phyloP scores from a whole-genome alignment of 2,888 invertebrate genomes.

The Lymantria monacha region DNA sequence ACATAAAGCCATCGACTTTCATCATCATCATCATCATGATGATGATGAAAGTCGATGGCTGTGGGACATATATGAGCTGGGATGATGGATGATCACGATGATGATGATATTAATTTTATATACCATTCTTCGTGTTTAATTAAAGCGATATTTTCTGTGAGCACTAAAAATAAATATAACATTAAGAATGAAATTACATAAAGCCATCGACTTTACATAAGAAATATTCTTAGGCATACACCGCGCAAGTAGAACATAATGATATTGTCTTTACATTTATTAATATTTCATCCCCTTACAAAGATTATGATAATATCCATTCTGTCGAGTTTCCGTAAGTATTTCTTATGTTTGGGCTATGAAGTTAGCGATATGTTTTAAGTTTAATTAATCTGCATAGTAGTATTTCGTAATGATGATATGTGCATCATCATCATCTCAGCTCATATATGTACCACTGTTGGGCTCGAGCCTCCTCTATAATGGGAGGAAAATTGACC shows the following conservation, averaged over 20 bases:
- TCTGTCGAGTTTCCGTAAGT: slow-evolving; percentile 17
- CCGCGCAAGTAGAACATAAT: slow-evolving; percentile 16
- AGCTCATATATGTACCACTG: too few species aligned
- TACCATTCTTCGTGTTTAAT: too few species aligned
- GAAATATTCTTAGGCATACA: slow-evolving; percentile 4
- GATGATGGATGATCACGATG: too few species aligned
- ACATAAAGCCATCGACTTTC: background rate
- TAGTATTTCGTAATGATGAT: too few species aligned
- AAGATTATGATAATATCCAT: slow-evolving; percentile 30
- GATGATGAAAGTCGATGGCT: too few species aligned
- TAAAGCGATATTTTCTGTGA: background rate
- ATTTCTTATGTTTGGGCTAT: slow-evolving; percentile 5
- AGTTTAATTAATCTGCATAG: too few species aligned
- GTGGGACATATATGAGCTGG: too few species aligned
- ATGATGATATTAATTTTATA: too few species aligned
- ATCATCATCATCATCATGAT: too few species aligned
- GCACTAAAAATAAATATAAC: slow-evolving; percentile 20
- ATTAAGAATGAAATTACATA: slow-evolving; percentile 6
- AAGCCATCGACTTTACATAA: background rate
- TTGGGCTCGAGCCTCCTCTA: too few species aligned
- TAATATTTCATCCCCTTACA: slow-evolving; percentile 28
- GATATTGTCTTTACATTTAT: slow-evolving; percentile 24
- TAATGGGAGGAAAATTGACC: too few species aligned
- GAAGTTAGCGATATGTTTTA: background rate
- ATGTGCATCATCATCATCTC: too few species aligned